A percentile compares a stretch with the other conserved stretches of the same genome.
These are phyloP conservation scores for Trichonephila clavata DNA, from an alignment of 1,140 invertebrate genomes.

Conservation along the genomic window DNA sequence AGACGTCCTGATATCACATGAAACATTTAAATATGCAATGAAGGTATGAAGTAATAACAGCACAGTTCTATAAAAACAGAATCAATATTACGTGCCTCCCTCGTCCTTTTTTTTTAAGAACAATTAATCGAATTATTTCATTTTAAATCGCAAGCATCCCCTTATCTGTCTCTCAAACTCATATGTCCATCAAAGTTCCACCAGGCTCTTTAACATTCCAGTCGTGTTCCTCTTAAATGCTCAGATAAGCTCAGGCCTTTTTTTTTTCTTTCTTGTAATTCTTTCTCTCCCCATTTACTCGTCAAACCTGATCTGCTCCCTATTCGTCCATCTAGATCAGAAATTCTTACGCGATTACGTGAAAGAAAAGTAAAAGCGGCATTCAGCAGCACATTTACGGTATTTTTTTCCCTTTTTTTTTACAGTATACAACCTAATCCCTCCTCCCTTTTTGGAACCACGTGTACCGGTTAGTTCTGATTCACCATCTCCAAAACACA, in stretches of 20 bases:
- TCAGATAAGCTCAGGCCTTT: neutral
- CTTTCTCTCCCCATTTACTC: neutral
- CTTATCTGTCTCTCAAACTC: neutral
- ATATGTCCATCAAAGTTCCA: neutral
- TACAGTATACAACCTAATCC: neutral
- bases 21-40: too few relatives aligned
- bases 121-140: neutral
- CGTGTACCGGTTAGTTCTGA: slow-evolving; percentile 24
- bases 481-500: neutral
- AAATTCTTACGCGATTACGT: slow-evolving; percentile 28
- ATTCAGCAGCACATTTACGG: neutral
- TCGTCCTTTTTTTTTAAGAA: too few relatives aligned
- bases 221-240: neutral
- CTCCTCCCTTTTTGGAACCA: too few relatives aligned
- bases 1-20: too few relatives aligned
- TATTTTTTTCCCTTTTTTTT: neutral
- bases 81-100: too few relatives aligned
- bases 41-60: too few relatives aligned
- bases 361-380: neutral
- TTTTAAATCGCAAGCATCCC: neutral
- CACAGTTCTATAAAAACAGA: too few relatives aligned
- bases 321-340: slow-evolving; percentile 2
- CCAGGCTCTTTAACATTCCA: neutral
- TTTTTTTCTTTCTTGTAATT: neutral
- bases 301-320: slow-evolving; percentile 9